Conservation (phyloP, 2,797 vertebrate genomes). For the Mus caroli region DNA sequence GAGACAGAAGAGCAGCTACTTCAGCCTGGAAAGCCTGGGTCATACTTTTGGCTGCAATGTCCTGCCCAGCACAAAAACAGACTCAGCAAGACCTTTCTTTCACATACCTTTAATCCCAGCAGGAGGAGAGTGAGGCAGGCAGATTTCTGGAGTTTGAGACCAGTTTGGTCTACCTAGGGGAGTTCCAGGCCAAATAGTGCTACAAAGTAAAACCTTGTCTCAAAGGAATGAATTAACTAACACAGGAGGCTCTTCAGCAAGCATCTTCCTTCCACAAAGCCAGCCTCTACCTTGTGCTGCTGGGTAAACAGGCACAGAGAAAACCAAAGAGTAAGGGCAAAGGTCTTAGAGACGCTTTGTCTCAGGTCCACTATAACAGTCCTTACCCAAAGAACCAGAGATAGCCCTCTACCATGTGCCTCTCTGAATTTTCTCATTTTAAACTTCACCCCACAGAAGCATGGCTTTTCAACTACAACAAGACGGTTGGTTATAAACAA, state of each 20-base stretch:
- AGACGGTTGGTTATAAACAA: background rate
- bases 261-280: background rate
- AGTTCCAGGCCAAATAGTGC: background rate
- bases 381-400: background rate
- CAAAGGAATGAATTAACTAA: background rate
- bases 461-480: background rate
- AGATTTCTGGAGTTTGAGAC: background rate
- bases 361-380: background rate
- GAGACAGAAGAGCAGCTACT: slow-evolving; percentile 41
- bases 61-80: background rate
- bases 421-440: slow-evolving; percentile 9
- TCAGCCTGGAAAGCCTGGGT: background rate
- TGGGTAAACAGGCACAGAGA: background rate
- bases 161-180: background rate
- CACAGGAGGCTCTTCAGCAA: background rate
- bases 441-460: background rate
- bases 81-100: slow-evolving; percentile 1
- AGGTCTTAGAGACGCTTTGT: background rate
- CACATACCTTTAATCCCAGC: background rate
- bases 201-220: background rate
- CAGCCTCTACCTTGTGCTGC: slow-evolving; percentile 27
- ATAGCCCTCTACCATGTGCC: background rate
- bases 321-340: rapidly evolving
- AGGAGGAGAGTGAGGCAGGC: background rate
- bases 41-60: slow-evolving; percentile 9